Evolutionary conservation across 2,113 vertebrate genomes (phyloP).

Genomic region (Coptodon rendalli): DNA sequence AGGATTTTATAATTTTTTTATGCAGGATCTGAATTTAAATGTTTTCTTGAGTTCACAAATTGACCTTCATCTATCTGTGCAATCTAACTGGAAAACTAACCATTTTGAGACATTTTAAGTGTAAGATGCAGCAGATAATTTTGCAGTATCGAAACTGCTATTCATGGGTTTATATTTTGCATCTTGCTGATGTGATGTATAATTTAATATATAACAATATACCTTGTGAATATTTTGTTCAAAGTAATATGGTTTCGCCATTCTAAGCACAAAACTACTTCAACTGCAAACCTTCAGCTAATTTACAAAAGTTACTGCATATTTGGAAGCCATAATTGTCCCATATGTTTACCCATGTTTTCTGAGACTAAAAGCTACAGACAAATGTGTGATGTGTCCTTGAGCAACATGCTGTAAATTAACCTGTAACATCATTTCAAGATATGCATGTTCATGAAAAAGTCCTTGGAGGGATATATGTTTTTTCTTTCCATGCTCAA

Average conservation of each 20-base stretch:
- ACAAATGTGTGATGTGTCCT: too few species aligned
- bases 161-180: not conserved
- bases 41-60: not conserved
- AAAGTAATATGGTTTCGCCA: not conserved
- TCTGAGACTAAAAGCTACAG: not conserved
- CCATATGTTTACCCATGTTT: not conserved
- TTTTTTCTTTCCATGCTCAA: too few species aligned
- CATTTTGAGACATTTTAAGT: not conserved
- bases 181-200: not conserved
- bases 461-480: too few species aligned
- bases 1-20: not conserved
- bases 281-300: not conserved
- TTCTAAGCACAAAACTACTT: not conserved
- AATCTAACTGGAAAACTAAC: fast-evolving
- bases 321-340: not conserved
- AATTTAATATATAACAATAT: not conserved
- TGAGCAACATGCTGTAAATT: too few species aligned
- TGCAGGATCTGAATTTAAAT: not conserved
- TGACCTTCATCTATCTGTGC: not conserved
- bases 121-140: not conserved
- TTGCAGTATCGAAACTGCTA: not conserved
- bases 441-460: too few species aligned
- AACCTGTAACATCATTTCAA: too few species aligned
- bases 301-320: fast-evolving
- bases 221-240: not conserved